Evolutionary conservation across 2,888 invertebrate species (phyloP), one percentile per base, ranked within the genome.

Genomic region (Thelaira solivaga): DNA sequence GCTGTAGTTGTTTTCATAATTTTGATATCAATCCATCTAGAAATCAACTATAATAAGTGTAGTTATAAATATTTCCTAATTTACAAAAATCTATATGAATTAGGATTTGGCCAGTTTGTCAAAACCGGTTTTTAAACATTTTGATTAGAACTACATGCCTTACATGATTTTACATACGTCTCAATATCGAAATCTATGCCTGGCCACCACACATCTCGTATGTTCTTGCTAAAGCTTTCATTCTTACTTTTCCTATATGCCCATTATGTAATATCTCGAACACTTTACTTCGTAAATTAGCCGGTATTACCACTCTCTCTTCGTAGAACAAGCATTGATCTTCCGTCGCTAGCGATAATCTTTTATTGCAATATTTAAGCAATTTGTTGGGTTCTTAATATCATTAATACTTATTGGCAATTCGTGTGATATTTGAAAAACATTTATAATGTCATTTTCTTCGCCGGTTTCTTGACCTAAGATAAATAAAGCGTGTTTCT

Each of bases 131-230:
- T 71, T 26, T n/a, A 24, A 1, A 24, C n/a, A 5, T 51, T 71
- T 31, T 62, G 61, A 22, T 16, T n/a, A 7, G 13, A 31, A 13
- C 49, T 49, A 61, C 61, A 80, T 8, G 61, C 31, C n/a, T 47
- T 13, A 71, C 84, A 85, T n/a, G 45, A 26, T 57, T 77, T 81
- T 2, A 82, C 79, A 16, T 57, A 78, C 1, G 85, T 81, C 73
- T 85, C 84, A 11, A 85, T 83, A 16, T 85, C 83, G 0, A 68
- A 22, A 67, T 86, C 82, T 20, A 86, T 76, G 4, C 76, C 73
- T 5, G 84, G 83, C 84, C 84, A 85, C 82, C 82, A 86, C 29
- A 85, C 81, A 78, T n/a, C n/a, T n/a, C n/a, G n/a, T 83, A 80
- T 4, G 81, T 73, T 22, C 83, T 64, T 0, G 85, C 84, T 11